Percentiles rank a stretch among this genome's conserved stretches.
Conservation (phyloP, 2,888 invertebrate genomes). For the Epicampocera succincta region DNA sequence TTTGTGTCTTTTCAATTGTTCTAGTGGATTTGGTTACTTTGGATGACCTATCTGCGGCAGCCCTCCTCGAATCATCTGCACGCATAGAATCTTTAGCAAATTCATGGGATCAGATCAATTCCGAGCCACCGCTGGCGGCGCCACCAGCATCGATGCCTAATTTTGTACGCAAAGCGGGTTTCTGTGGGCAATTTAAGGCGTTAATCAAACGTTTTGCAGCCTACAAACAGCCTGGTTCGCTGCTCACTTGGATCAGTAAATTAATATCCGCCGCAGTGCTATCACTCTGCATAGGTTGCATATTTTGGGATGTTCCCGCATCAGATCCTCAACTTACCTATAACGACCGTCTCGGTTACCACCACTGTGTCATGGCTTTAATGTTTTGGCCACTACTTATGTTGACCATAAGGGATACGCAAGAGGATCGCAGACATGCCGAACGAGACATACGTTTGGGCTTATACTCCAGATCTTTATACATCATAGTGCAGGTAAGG, state of each 20-base stretch:
- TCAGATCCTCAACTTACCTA: constrained; percentile 88
- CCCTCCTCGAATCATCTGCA: constrained; percentile 96
- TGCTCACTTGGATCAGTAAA: constrained; percentile 89
- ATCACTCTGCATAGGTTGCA: constrained; percentile 91
- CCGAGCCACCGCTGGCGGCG: constrained; percentile 83
- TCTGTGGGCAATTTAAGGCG: constrained; percentile 87
- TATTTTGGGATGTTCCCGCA: constrained; percentile 94
- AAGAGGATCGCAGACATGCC: constrained; percentile 84
- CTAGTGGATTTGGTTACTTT: constrained; percentile 95
- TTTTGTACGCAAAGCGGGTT: constrained; percentile 85
- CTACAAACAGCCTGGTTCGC: constrained; percentile 92
- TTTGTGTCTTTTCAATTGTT: constrained; percentile 71
- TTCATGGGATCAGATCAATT: constrained; percentile 83
- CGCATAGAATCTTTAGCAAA: constrained; percentile 95
- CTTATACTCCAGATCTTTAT: constrained; percentile 90
- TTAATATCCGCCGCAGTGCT: constrained; percentile 90
- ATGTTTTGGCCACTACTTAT: constrained; percentile 90
- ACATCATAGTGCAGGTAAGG: constrained; percentile 89
- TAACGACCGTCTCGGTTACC: constrained; percentile 92
- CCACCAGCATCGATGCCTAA: constrained; percentile 90
- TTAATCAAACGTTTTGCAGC: constrained; percentile 83
- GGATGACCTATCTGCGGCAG: constrained; percentile 96
- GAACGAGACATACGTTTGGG: constrained; percentile 91
- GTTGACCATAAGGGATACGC: constrained; percentile 82
- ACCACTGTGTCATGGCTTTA: constrained; percentile 91